Conservation (phyloP, 2,888 invertebrate species). For the Pheosia gnoma region DNA sequence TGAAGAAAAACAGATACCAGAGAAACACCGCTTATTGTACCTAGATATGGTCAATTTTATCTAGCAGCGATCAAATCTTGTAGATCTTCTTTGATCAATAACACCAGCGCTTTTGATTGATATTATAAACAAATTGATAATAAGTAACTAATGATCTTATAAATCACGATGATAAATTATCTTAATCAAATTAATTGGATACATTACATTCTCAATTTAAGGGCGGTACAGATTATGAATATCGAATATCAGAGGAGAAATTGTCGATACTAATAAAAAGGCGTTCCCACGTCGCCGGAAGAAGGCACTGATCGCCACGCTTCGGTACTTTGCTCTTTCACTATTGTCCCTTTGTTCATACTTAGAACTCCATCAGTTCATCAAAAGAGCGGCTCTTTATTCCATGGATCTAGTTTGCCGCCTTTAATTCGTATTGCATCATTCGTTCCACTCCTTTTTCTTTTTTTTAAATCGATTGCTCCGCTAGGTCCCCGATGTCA, state of each 20-base stretch:
- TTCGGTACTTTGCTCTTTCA: constrained; percentile 75
- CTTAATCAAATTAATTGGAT: constrained; percentile 15
- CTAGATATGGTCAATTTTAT: too few species aligned
- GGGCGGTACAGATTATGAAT: constrained; percentile 36
- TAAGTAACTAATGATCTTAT: too few species aligned
- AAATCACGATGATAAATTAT: background rate
- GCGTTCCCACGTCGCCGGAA: constrained; percentile 79
- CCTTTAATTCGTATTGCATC: constrained; percentile 74
- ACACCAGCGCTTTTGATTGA: too few species aligned
- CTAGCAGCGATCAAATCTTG: too few species aligned
- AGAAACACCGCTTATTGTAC: background rate
- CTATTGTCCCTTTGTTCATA: constrained; percentile 76
- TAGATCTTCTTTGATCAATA: too few species aligned
- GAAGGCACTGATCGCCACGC: constrained; percentile 73
- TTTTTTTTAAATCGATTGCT: constrained; percentile 55
- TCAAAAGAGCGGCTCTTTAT: constrained; percentile 71
- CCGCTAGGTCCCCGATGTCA: constrained; percentile 50
- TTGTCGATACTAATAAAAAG: constrained; percentile 65
- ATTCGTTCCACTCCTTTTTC: constrained; percentile 70
- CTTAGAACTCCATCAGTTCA: constrained; percentile 63
- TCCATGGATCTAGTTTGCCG: constrained; percentile 72
- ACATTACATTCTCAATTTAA: constrained; percentile 7
- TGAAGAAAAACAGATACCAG: background rate
- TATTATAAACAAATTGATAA: background rate
- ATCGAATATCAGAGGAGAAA: constrained; percentile 55